Conservation (phyloP, 2,888 invertebrate genomes). For the Eupeodes luniger region DNA sequence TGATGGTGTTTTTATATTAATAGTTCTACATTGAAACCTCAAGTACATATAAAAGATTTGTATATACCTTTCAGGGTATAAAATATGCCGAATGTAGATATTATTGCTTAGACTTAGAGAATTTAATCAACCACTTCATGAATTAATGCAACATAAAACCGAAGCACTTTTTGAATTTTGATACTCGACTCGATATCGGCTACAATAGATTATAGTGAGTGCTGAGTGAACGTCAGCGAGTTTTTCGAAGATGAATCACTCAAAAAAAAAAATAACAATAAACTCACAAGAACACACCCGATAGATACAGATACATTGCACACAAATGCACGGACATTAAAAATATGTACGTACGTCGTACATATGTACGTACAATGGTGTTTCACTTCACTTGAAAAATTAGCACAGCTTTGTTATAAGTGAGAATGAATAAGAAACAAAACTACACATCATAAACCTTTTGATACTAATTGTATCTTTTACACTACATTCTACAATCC, state of each 20-base stretch:
- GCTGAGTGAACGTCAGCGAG: slow-evolving; percentile 41
- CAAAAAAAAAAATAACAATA: slow-evolving; percentile 45
- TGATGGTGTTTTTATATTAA: slow-evolving; percentile 44
- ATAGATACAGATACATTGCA: slow-evolving; percentile 39
- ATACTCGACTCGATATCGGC: background rate
- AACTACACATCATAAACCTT: background rate
- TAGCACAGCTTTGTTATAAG: slow-evolving; percentile 26
- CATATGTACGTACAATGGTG: background rate
- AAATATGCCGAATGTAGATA: slow-evolving; percentile 38
- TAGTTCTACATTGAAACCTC: slow-evolving; percentile 35
- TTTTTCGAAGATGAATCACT: slow-evolving; percentile 66
- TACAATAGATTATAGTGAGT: background rate
- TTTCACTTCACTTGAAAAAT: slow-evolving; percentile 44
- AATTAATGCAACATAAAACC: slow-evolving; percentile 19
- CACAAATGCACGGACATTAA: slow-evolving; percentile 24
- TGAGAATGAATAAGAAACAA: slow-evolving; percentile 23
- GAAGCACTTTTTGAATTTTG: background rate
- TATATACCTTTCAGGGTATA: slow-evolving; percentile 25
- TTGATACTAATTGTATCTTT: slow-evolving; percentile 8
- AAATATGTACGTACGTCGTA: background rate
- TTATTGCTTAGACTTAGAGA: background rate
- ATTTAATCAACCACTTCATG: slow-evolving; percentile 33
- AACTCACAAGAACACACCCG: slow-evolving; percentile 56
- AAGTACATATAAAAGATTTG: background rate
- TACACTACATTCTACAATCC: slow-evolving; percentile 8